phyloP scores from a whole-genome alignment of 1,140 invertebrate species.

The Leguminivora glycinivorella region DNA sequence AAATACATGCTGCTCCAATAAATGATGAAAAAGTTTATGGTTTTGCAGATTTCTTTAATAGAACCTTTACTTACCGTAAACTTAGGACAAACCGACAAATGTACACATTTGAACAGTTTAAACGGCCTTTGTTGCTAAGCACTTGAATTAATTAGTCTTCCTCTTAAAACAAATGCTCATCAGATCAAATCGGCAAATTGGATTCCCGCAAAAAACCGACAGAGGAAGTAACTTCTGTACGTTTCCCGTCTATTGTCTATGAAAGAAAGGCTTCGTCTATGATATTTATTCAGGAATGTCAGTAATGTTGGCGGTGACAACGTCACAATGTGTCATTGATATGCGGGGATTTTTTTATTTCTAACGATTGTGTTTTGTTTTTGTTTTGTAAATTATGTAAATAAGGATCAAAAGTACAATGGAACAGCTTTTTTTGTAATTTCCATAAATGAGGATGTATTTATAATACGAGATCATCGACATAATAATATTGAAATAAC shows the following conservation, averaged over 20 bases:
- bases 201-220: not conserved
- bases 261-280: not conserved
- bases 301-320: not conserved
- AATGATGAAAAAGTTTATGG: too few relatives aligned
- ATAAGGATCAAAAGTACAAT: too few relatives aligned
- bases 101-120: too few relatives aligned
- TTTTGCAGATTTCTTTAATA: too few relatives aligned
- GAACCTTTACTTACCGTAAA: too few relatives aligned
- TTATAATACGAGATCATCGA: too few relatives aligned
- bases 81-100: too few relatives aligned
- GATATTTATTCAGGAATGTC: slow-evolving; percentile 1
- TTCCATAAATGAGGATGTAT: too few relatives aligned
- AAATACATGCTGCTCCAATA: too few relatives aligned
- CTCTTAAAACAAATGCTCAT: slow-evolving; percentile 20
- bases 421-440: too few relatives aligned
- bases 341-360: not conserved
- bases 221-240: slow-evolving; percentile 7
- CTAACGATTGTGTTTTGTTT: not conserved
- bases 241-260: slow-evolving; percentile 25
- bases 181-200: slow-evolving; percentile 10
- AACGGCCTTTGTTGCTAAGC: not conserved
- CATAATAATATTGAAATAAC: too few relatives aligned
- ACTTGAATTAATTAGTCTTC: not conserved
- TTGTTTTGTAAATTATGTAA: not conserved
- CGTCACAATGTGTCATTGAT: not conserved